These are phyloP conservation scores for Pluvianellus socialis DNA, from an alignment of 2,113 vertebrate species.

Conservation along the genomic window DNA sequence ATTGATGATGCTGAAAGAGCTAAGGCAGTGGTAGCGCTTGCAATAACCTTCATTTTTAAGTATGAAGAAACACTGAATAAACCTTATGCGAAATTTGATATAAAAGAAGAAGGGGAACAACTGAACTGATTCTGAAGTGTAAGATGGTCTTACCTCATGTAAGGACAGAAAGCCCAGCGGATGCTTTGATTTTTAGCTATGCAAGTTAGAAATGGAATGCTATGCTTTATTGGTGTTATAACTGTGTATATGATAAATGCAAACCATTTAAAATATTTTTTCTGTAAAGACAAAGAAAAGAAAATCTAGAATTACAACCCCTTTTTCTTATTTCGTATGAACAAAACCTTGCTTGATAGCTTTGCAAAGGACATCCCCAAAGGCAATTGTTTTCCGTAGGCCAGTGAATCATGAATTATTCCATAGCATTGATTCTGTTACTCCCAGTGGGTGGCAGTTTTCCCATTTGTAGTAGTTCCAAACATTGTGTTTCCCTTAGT, in stretches of 20 bases:
- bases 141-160: not conserved
- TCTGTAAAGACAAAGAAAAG: not conserved
- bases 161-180: not conserved
- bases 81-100: not conserved
- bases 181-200: not conserved
- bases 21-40: not conserved
- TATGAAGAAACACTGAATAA: not conserved
- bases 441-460: slow-evolving; percentile 47
- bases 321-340: not conserved
- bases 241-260: not conserved
- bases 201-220: not conserved
- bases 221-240: not conserved
- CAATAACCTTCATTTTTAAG: not conserved
- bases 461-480: slow-evolving; percentile 58
- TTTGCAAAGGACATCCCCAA: slow-evolving; percentile 34
- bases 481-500: slow-evolving; percentile 56
- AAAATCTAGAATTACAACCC: not conserved
- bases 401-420: slow-evolving; percentile 56
- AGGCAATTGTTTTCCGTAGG: not conserved
- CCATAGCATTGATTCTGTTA: slow-evolving; percentile 16
- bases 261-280: not conserved
- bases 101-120: not conserved
- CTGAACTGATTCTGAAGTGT: not conserved
- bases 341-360: not conserved
- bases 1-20: not conserved